A percentile compares a stretch with the other conserved stretches of the same genome.
These are phyloP conservation scores for Hystrix cristata DNA, from an alignment of 2,113 vertebrate genomes.

Conservation along the genomic window DNA sequence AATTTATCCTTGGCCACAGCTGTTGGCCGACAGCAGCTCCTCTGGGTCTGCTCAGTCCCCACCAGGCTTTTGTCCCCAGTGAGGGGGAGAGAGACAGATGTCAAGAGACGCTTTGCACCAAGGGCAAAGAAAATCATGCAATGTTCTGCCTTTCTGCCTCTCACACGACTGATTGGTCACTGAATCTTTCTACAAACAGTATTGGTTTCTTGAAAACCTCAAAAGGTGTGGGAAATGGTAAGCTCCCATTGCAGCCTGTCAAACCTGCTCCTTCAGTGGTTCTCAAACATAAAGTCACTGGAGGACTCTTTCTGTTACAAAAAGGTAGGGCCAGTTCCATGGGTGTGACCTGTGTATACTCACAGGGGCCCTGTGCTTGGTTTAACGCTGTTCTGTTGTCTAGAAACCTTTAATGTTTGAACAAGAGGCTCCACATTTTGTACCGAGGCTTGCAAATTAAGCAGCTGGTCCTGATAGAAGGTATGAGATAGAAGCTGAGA, in stretches of 20 bases:
- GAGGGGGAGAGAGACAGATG: constrained; percentile 20
- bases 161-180: background rate
- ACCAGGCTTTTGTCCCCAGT: constrained; percentile 36
- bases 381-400: background rate
- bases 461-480: background rate
- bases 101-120: constrained; percentile 43
- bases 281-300: background rate
- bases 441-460: background rate
- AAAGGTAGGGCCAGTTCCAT: background rate
- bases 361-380: too few relatives aligned
- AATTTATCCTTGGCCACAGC: constrained; percentile 76
- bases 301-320: background rate
- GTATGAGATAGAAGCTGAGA: background rate
- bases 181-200: background rate
- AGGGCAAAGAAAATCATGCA: background rate
- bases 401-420: constrained; percentile 8
- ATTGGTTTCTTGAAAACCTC: background rate
- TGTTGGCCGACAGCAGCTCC: constrained; percentile 56
- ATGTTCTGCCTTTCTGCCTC: background rate
- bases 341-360: too few relatives aligned
- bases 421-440: background rate
- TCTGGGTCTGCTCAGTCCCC: constrained; percentile 11
- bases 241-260: too few relatives aligned
- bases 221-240: background rate
- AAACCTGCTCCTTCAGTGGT: background rate